Evolutionary conservation across 2,888 invertebrate species (phyloP).

Genomic region (Acanthococcus lagerstroemiae): DNA sequence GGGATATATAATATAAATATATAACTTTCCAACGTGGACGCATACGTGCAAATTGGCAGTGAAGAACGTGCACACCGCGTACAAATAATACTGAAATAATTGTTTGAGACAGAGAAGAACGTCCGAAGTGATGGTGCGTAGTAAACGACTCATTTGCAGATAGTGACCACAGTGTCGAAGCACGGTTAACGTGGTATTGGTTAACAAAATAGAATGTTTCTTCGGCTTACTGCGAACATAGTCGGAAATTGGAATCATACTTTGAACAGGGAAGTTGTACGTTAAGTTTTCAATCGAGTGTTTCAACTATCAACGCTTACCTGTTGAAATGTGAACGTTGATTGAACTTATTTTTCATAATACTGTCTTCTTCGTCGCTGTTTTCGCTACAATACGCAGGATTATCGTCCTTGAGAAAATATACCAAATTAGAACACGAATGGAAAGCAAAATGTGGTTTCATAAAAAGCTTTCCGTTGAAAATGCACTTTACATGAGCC

Average conservation of each 20-base stretch:
- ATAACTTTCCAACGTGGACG: slow-evolving; percentile 37
- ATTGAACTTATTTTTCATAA: no score
- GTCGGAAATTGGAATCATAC: no score
- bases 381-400: slow-evolving; percentile 8
- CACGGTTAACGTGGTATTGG: slow-evolving; percentile 85
- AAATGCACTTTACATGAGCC: no score
- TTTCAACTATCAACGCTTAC: no score
- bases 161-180: slow-evolving; percentile 82
- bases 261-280: no score
- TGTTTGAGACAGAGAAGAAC: slow-evolving; percentile 86
- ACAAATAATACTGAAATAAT: slow-evolving; percentile 86
- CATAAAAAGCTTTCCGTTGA: no score
- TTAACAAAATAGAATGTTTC: slow-evolving; percentile 52
- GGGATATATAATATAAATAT: neutral
- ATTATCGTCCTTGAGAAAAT: neutral
- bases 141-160: slow-evolving; percentile 79
- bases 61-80: slow-evolving; percentile 77
- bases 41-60: slow-evolving; percentile 55
- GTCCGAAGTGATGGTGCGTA: slow-evolving; percentile 82
- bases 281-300: no score
- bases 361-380: slow-evolving; percentile 27
- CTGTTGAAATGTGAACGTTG: no score
- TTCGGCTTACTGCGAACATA: slow-evolving; percentile 6
- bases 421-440: neutral
- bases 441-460: neutral